These are phyloP conservation scores for Trachelus troglodyta DNA, from an alignment of 2,888 invertebrate genomes.

Conservation along the genomic window DNA sequence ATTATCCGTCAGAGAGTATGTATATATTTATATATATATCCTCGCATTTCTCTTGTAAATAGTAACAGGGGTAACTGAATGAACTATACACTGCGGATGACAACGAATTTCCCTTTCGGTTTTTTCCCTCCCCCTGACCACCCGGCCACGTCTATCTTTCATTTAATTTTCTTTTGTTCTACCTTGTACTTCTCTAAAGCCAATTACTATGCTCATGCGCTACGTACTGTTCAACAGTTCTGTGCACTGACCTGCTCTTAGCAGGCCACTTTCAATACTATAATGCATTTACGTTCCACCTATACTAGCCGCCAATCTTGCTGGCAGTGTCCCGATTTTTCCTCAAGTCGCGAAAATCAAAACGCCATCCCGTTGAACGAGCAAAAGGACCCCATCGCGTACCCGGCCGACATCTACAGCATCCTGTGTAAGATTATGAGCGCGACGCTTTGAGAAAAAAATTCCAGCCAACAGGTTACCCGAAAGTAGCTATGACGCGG, in stretches of 20 bases:
- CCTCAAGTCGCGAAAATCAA: not conserved
- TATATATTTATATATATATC: not conserved
- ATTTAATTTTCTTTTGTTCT: not conserved
- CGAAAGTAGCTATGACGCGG: not conserved
- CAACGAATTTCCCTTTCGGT: not conserved
- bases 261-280: constrained; percentile 17
- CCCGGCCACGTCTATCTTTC: not conserved
- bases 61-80: not conserved
- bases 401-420: not conserved
- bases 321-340: not conserved
- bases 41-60: not conserved
- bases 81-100: not conserved
- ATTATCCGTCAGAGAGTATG: constrained; percentile 38
- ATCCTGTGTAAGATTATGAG: not conserved
- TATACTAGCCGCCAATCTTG: constrained; percentile 16
- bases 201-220: not conserved
- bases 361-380: not conserved
- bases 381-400: not conserved
- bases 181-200: not conserved
- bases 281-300: constrained; percentile 11
- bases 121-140: not conserved
- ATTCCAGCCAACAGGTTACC: not conserved
- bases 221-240: constrained; percentile 19
- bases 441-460: not conserved
- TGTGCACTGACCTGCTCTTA: constrained; percentile 15